Evolutionary conservation across 2,888 invertebrate species (phyloP), one percentile per base, ranked within the genome.

Genomic region (Vanessa cardui): DNA sequence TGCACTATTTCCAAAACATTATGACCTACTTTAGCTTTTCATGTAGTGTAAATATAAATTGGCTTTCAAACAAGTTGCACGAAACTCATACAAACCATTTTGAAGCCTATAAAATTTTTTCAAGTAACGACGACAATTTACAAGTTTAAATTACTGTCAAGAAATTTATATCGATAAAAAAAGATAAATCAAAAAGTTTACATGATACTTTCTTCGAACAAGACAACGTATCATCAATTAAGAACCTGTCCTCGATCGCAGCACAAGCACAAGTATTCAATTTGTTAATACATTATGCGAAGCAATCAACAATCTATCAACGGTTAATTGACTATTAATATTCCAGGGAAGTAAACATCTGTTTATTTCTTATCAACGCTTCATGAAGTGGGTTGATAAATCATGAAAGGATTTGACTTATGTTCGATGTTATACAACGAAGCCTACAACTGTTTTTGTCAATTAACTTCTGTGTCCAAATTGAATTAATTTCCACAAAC

Each of bases 301-400:
- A 56, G 63, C 67, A 67, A 73, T 72, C 60, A 58, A 54, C 66
- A 69, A 69, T 73, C 60, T 58, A 67, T 73, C 72, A 71, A 62
- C 58, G 16, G 39, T 63, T 68, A 70, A 74, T 72, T 54, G 63
- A 58, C 70, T 58, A 73, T 74, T 70, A 71, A 66, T 74, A 74
- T 74, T 68, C 71, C 71, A 49, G 47, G 20, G 63, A 73, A 58
- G 61, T 65, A 68, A 62, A 59, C 64, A 72, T 70, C 62, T 69
- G 66, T 64, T 45, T 64, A 58, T 45, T 47, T 52, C 60, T 39
- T 67, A 68, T 72, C 69, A 64, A 68, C 66, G 61, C 65, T 61
- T 60, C 16, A 31, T 31, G 31, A 15, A 60, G 61, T 52, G 46
- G 16, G 33, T 39, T 66, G 47, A 66, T 66, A 52, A 45, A 60